A percentile compares a stretch with the other conserved stretches of the same genome.
These are phyloP conservation scores for Caenorhabditis inopinata DNA, from an alignment of 1,140 invertebrate genomes.

Conservation along the genomic window DNA sequence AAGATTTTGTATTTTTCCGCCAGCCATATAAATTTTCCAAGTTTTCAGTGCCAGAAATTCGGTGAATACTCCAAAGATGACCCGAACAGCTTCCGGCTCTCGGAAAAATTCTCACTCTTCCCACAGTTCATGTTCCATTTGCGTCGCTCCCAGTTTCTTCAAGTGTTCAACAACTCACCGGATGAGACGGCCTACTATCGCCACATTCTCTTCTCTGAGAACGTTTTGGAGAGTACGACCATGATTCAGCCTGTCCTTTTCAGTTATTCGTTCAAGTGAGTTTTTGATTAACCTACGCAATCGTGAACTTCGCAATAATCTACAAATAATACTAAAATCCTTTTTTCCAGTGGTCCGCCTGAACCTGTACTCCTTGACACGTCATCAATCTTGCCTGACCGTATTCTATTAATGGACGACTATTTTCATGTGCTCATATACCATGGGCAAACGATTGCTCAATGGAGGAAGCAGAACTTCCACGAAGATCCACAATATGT, in stretches of 20 bases:
- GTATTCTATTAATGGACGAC: slow-evolving; percentile 97
- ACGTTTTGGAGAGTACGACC: slow-evolving; percentile 91
- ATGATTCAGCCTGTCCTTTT: slow-evolving; percentile 99
- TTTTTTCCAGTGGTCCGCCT: slow-evolving; percentile 76
- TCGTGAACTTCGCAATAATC: too few species aligned
- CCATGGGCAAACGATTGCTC: slow-evolving; percentile 92
- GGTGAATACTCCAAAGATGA: slow-evolving; percentile 97
- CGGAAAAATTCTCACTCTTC: slow-evolving; percentile 94
- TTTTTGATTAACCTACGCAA: too few species aligned
- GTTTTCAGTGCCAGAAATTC: slow-evolving; percentile 79
- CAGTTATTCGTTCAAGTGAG: slow-evolving; percentile 86
- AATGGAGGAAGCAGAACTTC: slow-evolving; percentile 90
- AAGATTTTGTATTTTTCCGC: slow-evolving; percentile 37
- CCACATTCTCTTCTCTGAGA: slow-evolving; percentile 94
- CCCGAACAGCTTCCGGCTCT: slow-evolving; percentile 88
- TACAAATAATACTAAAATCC: too few species aligned
- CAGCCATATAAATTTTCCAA: not conserved
- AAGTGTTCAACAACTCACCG: slow-evolving; percentile 99
- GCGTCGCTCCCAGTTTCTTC: slow-evolving; percentile 93
- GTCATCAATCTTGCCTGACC: slow-evolving; percentile 91
- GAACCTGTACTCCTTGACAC: slow-evolving; percentile 96
- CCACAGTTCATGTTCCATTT: slow-evolving; percentile 99
- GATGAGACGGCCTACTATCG: slow-evolving; percentile 99
- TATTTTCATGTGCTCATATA: slow-evolving; percentile 99
- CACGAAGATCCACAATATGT: slow-evolving; percentile 95